Conservation (phyloP, 2,888 invertebrate genomes). For the Cephus runcator region DNA sequence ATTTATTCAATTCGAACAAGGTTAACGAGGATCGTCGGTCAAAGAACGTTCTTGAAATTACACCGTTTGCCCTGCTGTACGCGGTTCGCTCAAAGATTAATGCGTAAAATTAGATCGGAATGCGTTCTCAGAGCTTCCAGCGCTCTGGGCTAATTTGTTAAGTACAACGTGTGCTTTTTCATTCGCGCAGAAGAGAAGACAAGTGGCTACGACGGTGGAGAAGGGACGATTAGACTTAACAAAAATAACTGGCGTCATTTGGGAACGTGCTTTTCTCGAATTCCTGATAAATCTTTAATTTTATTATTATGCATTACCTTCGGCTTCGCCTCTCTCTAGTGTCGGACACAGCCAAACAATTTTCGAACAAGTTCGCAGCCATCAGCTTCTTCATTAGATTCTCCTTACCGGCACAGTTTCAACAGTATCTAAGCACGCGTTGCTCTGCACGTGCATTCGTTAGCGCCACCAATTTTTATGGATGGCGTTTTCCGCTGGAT, state of each 20-base stretch:
- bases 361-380: background rate
- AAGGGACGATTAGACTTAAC: background rate
- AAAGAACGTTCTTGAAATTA: background rate
- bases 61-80: background rate
- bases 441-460: too few species aligned
- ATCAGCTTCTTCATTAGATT: background rate
- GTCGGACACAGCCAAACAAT: background rate
- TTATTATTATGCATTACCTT: background rate
- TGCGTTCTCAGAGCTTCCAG: slow-evolving; percentile 14
- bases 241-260: background rate
- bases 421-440: too few species aligned
- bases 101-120: slow-evolving; percentile 33
- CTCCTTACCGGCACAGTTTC: background rate
- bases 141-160: background rate
- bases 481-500: too few species aligned
- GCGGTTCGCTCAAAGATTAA: background rate
- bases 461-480: too few species aligned
- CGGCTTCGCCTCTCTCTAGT: background rate
- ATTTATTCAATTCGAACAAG: background rate
- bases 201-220: background rate
- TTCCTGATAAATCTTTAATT: background rate
- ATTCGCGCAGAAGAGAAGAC: background rate
- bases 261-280: background rate
- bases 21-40: background rate
- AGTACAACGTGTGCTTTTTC: background rate